Base-by-base conservation (phyloP, 2,113 vertebrate species). In the Callocephalon fimbriatum region DNA sequence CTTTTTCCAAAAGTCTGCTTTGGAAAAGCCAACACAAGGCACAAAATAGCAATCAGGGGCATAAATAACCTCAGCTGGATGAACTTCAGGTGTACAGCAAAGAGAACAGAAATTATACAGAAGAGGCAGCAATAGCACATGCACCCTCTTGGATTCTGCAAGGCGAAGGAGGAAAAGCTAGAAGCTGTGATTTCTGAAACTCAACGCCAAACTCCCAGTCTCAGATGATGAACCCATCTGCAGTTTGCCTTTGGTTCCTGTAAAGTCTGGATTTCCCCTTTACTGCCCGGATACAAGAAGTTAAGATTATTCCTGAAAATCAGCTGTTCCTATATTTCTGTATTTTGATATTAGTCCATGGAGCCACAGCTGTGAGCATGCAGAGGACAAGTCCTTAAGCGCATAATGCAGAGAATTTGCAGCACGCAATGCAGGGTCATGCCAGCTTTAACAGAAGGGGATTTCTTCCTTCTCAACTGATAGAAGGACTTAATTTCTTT, bases 131-230 rank as follows among this genome's bases (percentile, higher is more conserved):
- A 38, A 10, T 22, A 80, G 45, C 51, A 15, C 5, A 0, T 3
- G 19, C 18, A 9, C 35, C 50, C 15, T 58, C 15, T 42, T 59
- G 17, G 37, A 32, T 45, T 61, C 74, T 48, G 17, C 27, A 11
- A 13, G 17, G 53, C n/a, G 53, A 66, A 45, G 62, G 19, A 40
- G 23, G 14, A 48, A 66, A 22, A 71, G 54, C 42, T 47, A 0
- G 0, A 54, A 70, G 26, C 25, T 62, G n/a, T 23, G 47, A 54
- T 32, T 80, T 70, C 72, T 71, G 66, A 71, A 65, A 81, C 5
- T 8, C 0, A 0, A n/a, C 7, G 17, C 70, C 6, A 1, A 58
- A 37, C 21, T 65, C 31, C 61, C 40, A 21, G 42, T 31, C 66
- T 53, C 32, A 61, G 44, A 56, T 1, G 12, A 35, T 10, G 13